These are phyloP conservation scores for Drosophila limbata DNA, from an alignment of 2,888 invertebrate genomes.

Conservation along the genomic window DNA sequence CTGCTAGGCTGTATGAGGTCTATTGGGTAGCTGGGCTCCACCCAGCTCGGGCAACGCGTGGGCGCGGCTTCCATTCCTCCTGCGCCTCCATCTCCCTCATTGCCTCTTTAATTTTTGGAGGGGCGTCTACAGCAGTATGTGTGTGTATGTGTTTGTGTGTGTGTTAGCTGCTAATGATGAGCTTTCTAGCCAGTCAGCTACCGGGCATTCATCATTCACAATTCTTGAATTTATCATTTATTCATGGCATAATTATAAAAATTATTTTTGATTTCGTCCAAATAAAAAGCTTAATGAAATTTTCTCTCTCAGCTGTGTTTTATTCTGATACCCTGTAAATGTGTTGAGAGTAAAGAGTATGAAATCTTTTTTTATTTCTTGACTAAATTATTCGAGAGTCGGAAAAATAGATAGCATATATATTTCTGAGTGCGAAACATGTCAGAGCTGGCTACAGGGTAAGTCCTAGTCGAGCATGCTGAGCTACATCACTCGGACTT, in stretches of 20 bases:
- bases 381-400: too few relatives aligned
- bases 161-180: constrained; percentile 61
- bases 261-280: constrained; percentile 64
- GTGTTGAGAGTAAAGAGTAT: neutral
- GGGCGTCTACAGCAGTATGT: constrained; percentile 40
- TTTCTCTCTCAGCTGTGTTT: constrained; percentile 29
- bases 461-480: neutral
- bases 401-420: too few relatives aligned
- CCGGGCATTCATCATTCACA: constrained; percentile 56
- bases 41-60: constrained; percentile 47
- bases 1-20: constrained; percentile 22
- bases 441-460: neutral
- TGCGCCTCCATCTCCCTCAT: neutral
- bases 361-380: too few relatives aligned
- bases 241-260: constrained; percentile 68
- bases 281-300: constrained; percentile 7
- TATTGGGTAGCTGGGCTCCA: constrained; percentile 29
- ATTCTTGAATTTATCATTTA: constrained; percentile 59
- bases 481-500: neutral
- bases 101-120: constrained; percentile 31
- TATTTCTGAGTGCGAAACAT: too few relatives aligned
- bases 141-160: constrained; percentile 13
- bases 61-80: constrained; percentile 63
- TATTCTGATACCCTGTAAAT: neutral
- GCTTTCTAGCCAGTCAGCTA: constrained; percentile 34